A percentile compares a stretch with the other conserved stretches of the same genome.
Conservation (phyloP, 1,140 invertebrate species). For the Euschistus heros region DNA sequence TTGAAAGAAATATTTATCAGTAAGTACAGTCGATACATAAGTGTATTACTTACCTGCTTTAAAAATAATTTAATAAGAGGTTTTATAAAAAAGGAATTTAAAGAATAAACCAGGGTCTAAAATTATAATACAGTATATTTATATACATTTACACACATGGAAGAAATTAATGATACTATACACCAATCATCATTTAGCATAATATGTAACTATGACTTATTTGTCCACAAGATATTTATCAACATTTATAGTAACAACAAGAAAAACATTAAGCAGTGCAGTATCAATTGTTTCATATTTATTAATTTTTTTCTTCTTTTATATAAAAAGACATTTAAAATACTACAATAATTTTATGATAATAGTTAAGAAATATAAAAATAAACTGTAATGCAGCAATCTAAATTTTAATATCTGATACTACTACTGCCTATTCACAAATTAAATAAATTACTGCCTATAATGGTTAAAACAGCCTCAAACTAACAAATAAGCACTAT, state of each 20-base stretch:
- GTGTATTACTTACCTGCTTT: too few species aligned
- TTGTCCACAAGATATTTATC: neutral
- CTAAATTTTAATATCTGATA: neutral
- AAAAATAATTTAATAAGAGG: too few species aligned
- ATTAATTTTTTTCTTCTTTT: neutral
- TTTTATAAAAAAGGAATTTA: too few species aligned
- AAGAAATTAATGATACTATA: constrained; percentile 5
- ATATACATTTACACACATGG: constrained; percentile 13
- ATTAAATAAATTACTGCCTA: constrained; percentile 12
- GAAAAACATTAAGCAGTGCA: constrained; percentile 6
- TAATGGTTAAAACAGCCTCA: constrained; percentile 10
- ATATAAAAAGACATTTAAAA: neutral
- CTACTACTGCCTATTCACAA: neutral
- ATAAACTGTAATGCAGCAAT: neutral
- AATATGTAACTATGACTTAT: neutral
- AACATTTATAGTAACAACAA: constrained; percentile 14
- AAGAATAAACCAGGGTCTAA: neutral
- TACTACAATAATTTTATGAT: neutral
- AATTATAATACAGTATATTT: constrained; percentile 9
- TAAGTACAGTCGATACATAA: too few species aligned
- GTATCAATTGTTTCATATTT: neutral
- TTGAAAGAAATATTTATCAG: too few species aligned
- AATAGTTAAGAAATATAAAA: neutral
- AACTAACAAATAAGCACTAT: constrained; percentile 10
- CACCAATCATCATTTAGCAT: constrained; percentile 2